Evolutionary conservation across 2,888 invertebrate genomes (phyloP).

Genomic region (Rapana venosa): DNA sequence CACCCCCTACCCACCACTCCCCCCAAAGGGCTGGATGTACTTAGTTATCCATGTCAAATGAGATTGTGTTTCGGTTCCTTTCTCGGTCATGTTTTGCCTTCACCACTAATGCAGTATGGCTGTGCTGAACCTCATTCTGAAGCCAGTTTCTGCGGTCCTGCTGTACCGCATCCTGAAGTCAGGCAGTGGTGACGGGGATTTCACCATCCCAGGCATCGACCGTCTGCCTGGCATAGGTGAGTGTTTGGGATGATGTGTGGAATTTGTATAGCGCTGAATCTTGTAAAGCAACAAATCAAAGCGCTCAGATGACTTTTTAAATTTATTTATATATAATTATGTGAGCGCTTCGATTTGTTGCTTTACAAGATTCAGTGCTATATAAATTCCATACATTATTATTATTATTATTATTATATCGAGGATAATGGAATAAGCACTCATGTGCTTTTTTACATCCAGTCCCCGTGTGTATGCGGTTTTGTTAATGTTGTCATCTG

Average conservation of each 20-base stretch:
- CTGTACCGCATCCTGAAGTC: background rate
- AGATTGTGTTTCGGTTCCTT: background rate
- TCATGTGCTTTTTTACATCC: too few relatives aligned
- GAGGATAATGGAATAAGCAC: too few relatives aligned
- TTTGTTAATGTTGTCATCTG: too few relatives aligned
- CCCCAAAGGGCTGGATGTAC: background rate
- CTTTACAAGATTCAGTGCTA: too few relatives aligned
- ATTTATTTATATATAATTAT: too few relatives aligned
- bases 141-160: background rate
- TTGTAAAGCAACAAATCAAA: too few relatives aligned
- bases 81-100: background rate
- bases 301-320: too few relatives aligned
- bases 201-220: constrained; percentile 11
- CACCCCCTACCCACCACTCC: too few relatives aligned
- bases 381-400: too few relatives aligned
- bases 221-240: background rate
- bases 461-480: too few relatives aligned
- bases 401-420: too few relatives aligned
- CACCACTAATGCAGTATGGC: background rate
- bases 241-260: background rate
- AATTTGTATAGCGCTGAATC: background rate
- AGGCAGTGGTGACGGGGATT: background rate
- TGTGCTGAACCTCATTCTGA: background rate
- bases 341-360: too few relatives aligned
- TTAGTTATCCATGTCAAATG: background rate